phyloP scores from a whole-genome alignment of 2,888 invertebrate species.

The Tipula confusa region DNA sequence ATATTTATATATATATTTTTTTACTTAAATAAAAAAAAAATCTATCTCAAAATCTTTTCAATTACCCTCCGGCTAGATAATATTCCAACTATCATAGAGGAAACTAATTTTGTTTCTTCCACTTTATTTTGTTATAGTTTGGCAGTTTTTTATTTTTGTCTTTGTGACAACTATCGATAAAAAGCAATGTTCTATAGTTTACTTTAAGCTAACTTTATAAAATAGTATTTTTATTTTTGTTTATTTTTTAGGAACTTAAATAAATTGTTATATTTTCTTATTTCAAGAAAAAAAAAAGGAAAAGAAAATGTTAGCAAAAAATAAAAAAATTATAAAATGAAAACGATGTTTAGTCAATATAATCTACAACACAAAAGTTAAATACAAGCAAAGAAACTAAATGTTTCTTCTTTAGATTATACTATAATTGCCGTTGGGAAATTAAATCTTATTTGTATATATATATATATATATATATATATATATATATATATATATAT shows the following conservation, averaged over 20 bases:
- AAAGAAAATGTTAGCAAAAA: background rate
- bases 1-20: no score
- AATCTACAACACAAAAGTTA: background rate
- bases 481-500: no score
- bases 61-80: conserved; percentile 5
- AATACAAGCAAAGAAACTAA: conserved; percentile 16
- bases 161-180: conserved; percentile 25
- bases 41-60: background rate
- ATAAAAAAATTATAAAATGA: background rate
- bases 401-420: conserved; percentile 4
- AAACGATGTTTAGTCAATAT: conserved; percentile 25
- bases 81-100: conserved; percentile 1
- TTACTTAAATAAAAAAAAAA: no score
- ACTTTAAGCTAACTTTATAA: conserved; percentile 26
- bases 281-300: background rate
- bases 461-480: no score
- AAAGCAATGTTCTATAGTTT: background rate
- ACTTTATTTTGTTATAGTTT: background rate
- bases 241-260: background rate
- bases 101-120: background rate
- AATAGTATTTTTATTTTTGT: conserved; percentile 12
- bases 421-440: conserved; percentile 21
- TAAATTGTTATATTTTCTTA: conserved; percentile 21
- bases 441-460: conserved; percentile 3
- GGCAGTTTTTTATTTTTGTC: background rate